Base-by-base conservation (phyloP, 2,113 vertebrate genomes). In the Gracilinanus agilis region DNA sequence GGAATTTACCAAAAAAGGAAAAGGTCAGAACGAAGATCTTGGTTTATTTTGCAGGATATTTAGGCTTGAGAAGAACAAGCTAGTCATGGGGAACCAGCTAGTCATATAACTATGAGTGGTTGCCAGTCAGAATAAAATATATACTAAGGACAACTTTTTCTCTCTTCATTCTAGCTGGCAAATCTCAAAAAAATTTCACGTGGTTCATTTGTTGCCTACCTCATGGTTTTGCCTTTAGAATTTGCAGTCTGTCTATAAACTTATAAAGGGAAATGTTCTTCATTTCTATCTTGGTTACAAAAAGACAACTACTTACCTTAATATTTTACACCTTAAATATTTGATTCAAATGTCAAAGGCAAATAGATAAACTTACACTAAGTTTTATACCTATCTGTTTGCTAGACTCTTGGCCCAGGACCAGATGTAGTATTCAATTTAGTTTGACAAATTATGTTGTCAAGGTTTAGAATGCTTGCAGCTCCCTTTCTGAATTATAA, bases 311-410 rank as follows among this genome's bases (percentile, higher is more conserved):
- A 21, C n/a, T 49, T 8, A 91, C 93, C 25, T 90, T n/a, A 23
- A 24, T 67, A 9, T 2, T 56, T 93, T 95, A 91, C 92, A 24
- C 25, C 16, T 95, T 53, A 93, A 93, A 27, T 54, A 55, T 93
- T 94, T 94, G 89, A 40, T 25, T 92, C 54, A 24, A 95, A 67
- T 75, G 91, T 93, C 83, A 93, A 61, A 96, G 67, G 24, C 55
- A 49, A 54, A 93, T 88, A 56, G 90, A 24, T 92, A 93, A 94
- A 83, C 25, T 54, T 49, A 44, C 5, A 55, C 10, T 27, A 24
- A 95, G 21, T 25, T 75, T 3, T 27, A n/a, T 55, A 75, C 27
- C 0, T 44, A 90, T 34, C 2, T 0, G 7, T 92, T 53, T 0
- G 6, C 67, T 83, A 94, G 92, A 13, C 44, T 83, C 16, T 89